Conservation (phyloP, 1,140 invertebrate species). For the Apocrypta bakeri region DNA sequence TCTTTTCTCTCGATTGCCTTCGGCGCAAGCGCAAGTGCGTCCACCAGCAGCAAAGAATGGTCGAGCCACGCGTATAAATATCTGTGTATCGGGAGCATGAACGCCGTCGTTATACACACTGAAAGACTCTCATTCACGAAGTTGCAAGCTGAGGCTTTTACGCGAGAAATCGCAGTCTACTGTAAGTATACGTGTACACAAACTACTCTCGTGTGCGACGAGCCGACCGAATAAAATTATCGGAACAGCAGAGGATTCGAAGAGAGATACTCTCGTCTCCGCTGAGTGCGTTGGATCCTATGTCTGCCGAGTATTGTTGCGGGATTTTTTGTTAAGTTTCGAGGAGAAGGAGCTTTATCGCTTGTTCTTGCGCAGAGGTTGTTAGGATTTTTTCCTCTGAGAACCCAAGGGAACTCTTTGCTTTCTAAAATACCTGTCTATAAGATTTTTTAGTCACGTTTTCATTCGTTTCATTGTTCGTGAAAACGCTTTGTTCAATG, state of each 20-base stretch:
- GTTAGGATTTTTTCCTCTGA: background rate
- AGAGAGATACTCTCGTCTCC: background rate
- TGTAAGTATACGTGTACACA: background rate
- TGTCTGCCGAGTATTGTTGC: background rate
- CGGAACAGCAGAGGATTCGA: background rate
- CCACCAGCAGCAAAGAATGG: background rate
- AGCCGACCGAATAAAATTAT: conserved; percentile 3
- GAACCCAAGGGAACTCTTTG: too few species aligned
- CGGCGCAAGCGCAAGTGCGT: background rate
- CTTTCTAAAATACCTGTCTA: background rate
- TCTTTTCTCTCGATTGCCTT: background rate
- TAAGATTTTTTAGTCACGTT: too few species aligned
- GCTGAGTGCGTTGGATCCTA: background rate
- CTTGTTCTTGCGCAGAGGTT: background rate
- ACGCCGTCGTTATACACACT: conserved; percentile 23
- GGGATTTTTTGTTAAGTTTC: background rate
- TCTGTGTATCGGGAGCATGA: conserved; percentile 29
- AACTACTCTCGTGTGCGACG: background rate
- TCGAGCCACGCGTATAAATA: conserved; percentile 16
- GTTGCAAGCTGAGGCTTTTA: conserved; percentile 11
- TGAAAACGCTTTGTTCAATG: too few species aligned
- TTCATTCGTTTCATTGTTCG: background rate
- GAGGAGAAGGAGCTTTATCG: background rate
- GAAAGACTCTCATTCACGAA: conserved; percentile 31
- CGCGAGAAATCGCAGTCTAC: background rate